phyloP scores from a whole-genome alignment of 2,113 vertebrate species.

The Anoura caudifer region DNA sequence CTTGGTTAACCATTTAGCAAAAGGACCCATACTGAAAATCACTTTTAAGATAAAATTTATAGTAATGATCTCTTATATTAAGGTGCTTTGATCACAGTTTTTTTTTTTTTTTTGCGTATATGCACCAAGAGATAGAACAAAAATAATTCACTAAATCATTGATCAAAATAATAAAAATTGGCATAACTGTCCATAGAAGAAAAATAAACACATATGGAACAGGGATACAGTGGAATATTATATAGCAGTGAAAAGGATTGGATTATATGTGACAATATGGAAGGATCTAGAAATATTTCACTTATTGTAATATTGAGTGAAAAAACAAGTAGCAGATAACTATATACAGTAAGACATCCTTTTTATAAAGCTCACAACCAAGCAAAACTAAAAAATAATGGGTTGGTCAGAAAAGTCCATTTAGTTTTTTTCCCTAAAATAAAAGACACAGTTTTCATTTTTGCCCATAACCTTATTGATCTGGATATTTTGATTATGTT shows the following conservation, averaged over 20 bases:
- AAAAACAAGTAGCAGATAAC: background rate
- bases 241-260: background rate
- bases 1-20: background rate
- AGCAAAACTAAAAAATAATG: background rate
- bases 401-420: too few relatives aligned
- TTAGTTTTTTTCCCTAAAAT: too few relatives aligned
- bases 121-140: background rate
- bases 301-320: background rate
- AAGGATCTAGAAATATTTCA: background rate
- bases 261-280: background rate
- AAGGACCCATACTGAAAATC: background rate
- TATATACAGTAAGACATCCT: background rate
- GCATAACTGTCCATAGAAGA: background rate
- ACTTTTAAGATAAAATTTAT: background rate
- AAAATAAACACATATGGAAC: background rate
- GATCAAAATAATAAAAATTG: background rate
- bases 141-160: background rate
- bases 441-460: too few relatives aligned
- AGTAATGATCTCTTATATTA: background rate
- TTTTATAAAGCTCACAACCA: slow-evolving; percentile 19
- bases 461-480: too few relatives aligned
- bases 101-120: background rate
- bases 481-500: too few relatives aligned
- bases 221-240: background rate
- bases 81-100: background rate